These are phyloP conservation scores for Gasteruption jaculator DNA, from an alignment of 2,888 invertebrate species.

Conservation along the genomic window DNA sequence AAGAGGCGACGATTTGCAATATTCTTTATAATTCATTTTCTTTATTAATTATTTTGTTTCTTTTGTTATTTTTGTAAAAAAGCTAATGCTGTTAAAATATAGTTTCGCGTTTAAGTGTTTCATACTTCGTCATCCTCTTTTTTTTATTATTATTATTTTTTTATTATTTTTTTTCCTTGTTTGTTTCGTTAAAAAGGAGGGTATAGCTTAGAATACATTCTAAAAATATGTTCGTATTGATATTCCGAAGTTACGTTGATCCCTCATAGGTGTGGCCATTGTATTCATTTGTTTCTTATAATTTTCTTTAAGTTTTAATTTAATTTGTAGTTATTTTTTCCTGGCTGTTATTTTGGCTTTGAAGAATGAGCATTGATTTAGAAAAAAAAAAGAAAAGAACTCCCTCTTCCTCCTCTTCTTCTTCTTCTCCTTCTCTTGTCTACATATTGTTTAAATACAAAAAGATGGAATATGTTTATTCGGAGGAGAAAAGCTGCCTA, in stretches of 20 bases:
- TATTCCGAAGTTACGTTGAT: constrained; percentile 44
- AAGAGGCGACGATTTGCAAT: too few relatives aligned
- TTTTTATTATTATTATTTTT: constrained; percentile 7
- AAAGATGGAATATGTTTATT: too few relatives aligned
- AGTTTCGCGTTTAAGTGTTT: too few relatives aligned
- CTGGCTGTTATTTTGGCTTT: too few relatives aligned
- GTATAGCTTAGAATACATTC: constrained; percentile 39
- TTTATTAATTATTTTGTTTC: too few relatives aligned
- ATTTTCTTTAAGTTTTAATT: constrained; percentile 16
- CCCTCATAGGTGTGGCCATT: constrained; percentile 36
- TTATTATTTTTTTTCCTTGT: constrained; percentile 7
- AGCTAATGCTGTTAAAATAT: too few relatives aligned
- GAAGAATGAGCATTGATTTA: constrained; percentile 37
- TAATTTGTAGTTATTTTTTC: too few relatives aligned
- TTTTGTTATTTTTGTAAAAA: too few relatives aligned
- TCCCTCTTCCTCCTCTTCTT: constrained; percentile 20
- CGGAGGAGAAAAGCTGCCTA: too few relatives aligned
- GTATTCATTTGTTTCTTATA: constrained; percentile 18
- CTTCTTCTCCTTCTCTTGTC: constrained; percentile 8
- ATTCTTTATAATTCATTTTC: too few relatives aligned
- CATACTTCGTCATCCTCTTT: constrained; percentile 5
- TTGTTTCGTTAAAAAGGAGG: constrained; percentile 17
- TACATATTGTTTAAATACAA: background rate
- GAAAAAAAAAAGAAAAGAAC: too few relatives aligned
- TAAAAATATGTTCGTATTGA: constrained; percentile 47